These are phyloP conservation scores for Miichthys miiuy DNA, from an alignment of 2,797 vertebrate genomes.

Conservation along the genomic window DNA sequence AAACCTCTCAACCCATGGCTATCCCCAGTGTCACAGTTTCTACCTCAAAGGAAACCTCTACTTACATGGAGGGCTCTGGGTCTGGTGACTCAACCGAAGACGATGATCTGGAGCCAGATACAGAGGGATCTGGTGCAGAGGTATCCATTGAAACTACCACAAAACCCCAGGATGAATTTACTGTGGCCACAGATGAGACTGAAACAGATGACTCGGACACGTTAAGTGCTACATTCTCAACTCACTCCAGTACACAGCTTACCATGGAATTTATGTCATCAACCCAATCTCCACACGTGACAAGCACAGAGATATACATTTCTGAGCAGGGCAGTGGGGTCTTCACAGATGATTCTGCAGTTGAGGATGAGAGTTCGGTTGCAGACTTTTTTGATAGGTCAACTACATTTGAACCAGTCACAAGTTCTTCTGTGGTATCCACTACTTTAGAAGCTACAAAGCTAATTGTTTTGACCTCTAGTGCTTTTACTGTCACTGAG, in stretches of 20 bases:
- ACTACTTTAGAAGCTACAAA: slow-evolving; percentile 34
- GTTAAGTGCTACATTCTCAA: slow-evolving; percentile 27
- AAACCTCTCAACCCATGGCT: slow-evolving; percentile 31
- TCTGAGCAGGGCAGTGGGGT: slow-evolving; percentile 69
- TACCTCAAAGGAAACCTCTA: slow-evolving; percentile 43
- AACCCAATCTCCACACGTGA: slow-evolving; percentile 43
- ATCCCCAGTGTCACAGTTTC: slow-evolving; percentile 33
- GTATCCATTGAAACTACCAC: slow-evolving; percentile 39
- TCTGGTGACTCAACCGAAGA: slow-evolving; percentile 57
- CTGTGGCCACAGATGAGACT: slow-evolving; percentile 74
- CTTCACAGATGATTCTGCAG: slow-evolving; percentile 45
- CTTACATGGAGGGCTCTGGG: slow-evolving; percentile 61
- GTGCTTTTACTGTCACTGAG: slow-evolving; percentile 22
- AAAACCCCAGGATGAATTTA: slow-evolving; percentile 52
- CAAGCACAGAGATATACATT: slow-evolving; percentile 34
- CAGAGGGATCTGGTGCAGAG: slow-evolving; percentile 69
- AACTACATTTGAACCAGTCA: slow-evolving; percentile 38
- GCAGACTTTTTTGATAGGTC: slow-evolving; percentile 6
- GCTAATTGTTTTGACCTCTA: slow-evolving; percentile 1
- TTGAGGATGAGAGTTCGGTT: slow-evolving; percentile 58
- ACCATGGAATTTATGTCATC: slow-evolving; percentile 35
- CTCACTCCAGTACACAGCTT: slow-evolving; percentile 28
- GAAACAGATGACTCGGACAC: slow-evolving; percentile 66
- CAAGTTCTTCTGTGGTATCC: slow-evolving; percentile 37
- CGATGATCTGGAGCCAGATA: slow-evolving; percentile 60